Conservation (phyloP, 2,797 vertebrate genomes). For the Xerus rutilus region DNA sequence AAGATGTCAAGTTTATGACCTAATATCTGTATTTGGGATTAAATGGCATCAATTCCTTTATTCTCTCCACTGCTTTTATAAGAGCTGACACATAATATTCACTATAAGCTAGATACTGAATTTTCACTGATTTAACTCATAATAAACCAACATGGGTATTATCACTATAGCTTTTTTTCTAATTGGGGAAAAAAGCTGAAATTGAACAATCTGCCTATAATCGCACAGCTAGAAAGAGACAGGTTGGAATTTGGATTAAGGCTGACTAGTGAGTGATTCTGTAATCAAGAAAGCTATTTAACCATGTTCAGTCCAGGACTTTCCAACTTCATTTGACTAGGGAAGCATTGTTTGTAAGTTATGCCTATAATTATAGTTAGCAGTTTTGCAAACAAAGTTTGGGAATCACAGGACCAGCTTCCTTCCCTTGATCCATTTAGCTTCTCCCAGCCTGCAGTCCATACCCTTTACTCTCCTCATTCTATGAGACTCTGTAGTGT, state of each 20-base stretch:
- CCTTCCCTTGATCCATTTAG: not conserved
- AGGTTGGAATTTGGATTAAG: not conserved
- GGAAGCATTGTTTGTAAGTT: not conserved
- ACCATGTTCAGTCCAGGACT: not conserved
- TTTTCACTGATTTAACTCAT: constrained; percentile 1
- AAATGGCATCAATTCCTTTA: not conserved
- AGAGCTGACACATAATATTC: not conserved
- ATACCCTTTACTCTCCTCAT: not conserved
- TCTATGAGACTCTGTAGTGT: not conserved
- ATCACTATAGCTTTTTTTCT: not conserved
- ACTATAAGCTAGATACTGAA: not conserved
- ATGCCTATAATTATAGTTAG: not conserved
- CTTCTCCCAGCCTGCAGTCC: not conserved
- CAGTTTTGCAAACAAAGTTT: not conserved
- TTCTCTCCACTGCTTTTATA: not conserved
- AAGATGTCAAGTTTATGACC: not conserved
- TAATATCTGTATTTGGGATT: not conserved
- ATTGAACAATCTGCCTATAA: not conserved
- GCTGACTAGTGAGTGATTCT: not conserved
- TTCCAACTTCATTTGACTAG: not conserved
- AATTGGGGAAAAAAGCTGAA: not conserved
- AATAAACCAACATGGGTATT: not conserved
- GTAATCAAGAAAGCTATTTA: not conserved
- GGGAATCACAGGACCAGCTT: not conserved
- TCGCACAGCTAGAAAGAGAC: not conserved